phyloP scores from a whole-genome alignment of 2,797 vertebrate genomes.

The Paratrypauchen microcephalus region DNA sequence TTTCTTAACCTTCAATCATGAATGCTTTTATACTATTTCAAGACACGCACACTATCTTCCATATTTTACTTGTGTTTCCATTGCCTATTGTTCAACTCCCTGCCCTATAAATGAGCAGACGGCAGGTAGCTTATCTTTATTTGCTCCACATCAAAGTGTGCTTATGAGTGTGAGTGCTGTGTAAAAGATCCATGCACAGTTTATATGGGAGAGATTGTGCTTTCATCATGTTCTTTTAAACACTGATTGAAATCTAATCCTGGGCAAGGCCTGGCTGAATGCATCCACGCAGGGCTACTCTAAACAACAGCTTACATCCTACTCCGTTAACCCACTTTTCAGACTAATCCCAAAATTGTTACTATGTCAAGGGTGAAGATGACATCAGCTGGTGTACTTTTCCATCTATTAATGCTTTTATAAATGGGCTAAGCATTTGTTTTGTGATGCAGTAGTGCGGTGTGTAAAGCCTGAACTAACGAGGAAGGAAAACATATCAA shows the following conservation, averaged over 20 bases:
- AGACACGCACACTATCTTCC: background rate
- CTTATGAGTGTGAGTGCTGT: background rate
- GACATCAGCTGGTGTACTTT: slow-evolving; percentile 31
- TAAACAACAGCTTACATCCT: slow-evolving; percentile 40
- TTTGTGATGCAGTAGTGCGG: background rate
- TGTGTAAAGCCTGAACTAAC: background rate
- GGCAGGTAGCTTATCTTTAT: slow-evolving; percentile 3
- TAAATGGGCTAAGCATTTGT: background rate
- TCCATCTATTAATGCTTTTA: background rate
- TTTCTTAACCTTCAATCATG: too few species aligned
- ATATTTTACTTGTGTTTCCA: background rate
- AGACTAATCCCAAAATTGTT: slow-evolving; percentile 67
- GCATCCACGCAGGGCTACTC: slow-evolving; percentile 21
- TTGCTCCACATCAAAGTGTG: slow-evolving; percentile 4
- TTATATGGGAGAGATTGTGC: background rate
- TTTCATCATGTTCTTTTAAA: slow-evolving; percentile 16
- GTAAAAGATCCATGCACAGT: background rate
- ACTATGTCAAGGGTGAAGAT: slow-evolving; percentile 44
- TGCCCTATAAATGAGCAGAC: background rate
- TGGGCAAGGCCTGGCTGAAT: slow-evolving; percentile 29
- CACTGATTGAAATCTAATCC: slow-evolving; percentile 35
- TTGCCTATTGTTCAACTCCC: background rate
- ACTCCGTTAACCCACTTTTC: slow-evolving; percentile 51
- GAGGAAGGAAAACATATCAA: too few species aligned
- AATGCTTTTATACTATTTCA: background rate